Evolutionary conservation across 1,140 invertebrate genomes (phyloP).

Genomic region (Camponotus floridanus): DNA sequence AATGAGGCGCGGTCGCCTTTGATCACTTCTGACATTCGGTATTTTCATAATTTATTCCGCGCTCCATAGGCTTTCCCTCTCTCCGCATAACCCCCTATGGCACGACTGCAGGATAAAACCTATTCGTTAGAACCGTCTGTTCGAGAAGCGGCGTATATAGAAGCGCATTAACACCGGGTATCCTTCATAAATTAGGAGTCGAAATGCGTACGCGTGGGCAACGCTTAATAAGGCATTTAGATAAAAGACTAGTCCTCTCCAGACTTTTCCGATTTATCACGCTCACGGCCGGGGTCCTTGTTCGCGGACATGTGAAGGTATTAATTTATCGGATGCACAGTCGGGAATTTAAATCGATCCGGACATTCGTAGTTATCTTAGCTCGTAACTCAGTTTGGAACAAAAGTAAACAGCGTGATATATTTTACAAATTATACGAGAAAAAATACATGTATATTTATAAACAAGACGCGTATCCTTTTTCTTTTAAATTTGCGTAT

Average conservation of each 20-base stretch:
- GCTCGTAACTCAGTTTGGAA: not conserved
- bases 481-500: not conserved
- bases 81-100: not conserved
- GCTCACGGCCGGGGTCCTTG: slow-evolving; percentile 48
- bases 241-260: slow-evolving; percentile 56
- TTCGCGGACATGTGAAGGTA: slow-evolving; percentile 55
- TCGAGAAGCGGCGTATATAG: slow-evolving; percentile 61
- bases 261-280: slow-evolving; percentile 72
- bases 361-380: not conserved
- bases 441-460: not conserved
- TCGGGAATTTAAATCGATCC: slow-evolving; percentile 27
- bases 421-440: not conserved
- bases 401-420: not conserved
- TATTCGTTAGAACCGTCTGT: slow-evolving; percentile 69
- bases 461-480: not conserved
- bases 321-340: slow-evolving; percentile 51
- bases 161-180: slow-evolving; percentile 70
- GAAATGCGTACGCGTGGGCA: slow-evolving; percentile 71
- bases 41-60: slow-evolving; percentile 82
- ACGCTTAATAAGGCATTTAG: slow-evolving; percentile 76
- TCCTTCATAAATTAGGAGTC: slow-evolving; percentile 75
- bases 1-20: slow-evolving; percentile 80
- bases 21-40: slow-evolving; percentile 81
- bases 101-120: slow-evolving; percentile 59
- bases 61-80: slow-evolving; percentile 48